Conservation (phyloP, 2,797 vertebrate genomes). For the Scyliorhinus canicula region DNA sequence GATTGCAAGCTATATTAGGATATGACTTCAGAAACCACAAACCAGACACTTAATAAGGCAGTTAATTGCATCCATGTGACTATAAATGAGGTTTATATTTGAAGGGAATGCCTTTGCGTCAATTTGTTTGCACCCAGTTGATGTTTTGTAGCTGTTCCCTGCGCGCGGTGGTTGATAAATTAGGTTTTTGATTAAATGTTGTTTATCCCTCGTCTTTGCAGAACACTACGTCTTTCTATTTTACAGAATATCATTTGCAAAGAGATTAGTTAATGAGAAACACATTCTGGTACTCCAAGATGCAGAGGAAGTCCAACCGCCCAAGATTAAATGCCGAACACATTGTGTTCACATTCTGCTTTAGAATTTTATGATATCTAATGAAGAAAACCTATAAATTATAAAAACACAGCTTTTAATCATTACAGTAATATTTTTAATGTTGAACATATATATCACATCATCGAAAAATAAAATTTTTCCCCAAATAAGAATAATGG, state of each 20-base stretch:
- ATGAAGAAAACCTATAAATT: conserved; percentile 26
- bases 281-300: neutral
- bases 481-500: neutral
- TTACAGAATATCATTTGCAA: neutral
- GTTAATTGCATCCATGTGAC: conserved; percentile 33
- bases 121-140: conserved; percentile 8
- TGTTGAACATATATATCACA: neutral
- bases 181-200: neutral
- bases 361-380: neutral
- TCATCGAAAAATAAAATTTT: neutral
- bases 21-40: conserved; percentile 25
- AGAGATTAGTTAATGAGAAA: conserved; percentile 33
- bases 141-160: neutral
- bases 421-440: neutral
- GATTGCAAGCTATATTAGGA: conserved; percentile 24
- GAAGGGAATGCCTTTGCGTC: neutral
- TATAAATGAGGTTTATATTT: neutral
- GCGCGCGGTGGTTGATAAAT: neutral
- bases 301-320: neutral
- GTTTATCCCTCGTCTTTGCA: neutral
- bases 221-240: neutral
- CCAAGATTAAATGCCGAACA: conserved; percentile 25
- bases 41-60: conserved; percentile 33
- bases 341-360: conserved; percentile 13
- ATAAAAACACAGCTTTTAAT: neutral